Base-by-base conservation (phyloP, 1,140 invertebrate species). In the Lordiphosa stackelbergi region DNA sequence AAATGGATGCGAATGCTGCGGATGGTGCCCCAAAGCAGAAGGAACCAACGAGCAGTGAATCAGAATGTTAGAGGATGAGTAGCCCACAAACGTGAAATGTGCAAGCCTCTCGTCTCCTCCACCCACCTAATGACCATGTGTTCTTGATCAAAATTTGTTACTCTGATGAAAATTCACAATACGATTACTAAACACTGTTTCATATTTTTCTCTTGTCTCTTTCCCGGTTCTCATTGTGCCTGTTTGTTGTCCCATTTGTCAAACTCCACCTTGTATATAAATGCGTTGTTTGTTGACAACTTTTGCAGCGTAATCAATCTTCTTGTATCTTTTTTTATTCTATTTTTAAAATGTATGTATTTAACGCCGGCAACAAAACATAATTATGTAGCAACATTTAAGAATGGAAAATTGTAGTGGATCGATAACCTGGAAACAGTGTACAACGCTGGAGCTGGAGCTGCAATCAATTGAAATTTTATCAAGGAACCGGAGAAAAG, bases 261-360 rank as follows among this genome's bases (percentile, higher is more conserved):
- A 38, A 38, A 46, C 31, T 31, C 28, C 7, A 31, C 28, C 28
- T 31, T 31, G 28, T 31, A 8, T 31, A 31, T 24, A 8, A 31
- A 31, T 8, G 6, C 28, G 28, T 31, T 65, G 41, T 46, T 52
- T 24, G 13, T 73, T 22, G 69, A 24, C 37, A 53, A 58, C 53
- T 66, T 48, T 69, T 73, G 45, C 73, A 85, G 84, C 84, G 84
- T 85, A 85, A 85, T 83, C 83, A 85, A 85, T 53, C 75, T 69
- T 66, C 59, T 75, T 71, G 69, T 63, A 59, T 71, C 70, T 83
- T 78, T 71, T 62, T 73, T 84, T 85, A 84, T 79, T 81, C 69
- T 85, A 79, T 79, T 85, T 84, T 84, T 73, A 84, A 81, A 81
- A 45, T 81, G 68, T 81, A 81, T 79, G 71, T 85, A 75, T 83